A percentile compares a stretch with the other conserved stretches of the same genome.
Evolutionary conservation across 2,797 vertebrate species (phyloP).

Genomic region (Gallinago solitaria): DNA sequence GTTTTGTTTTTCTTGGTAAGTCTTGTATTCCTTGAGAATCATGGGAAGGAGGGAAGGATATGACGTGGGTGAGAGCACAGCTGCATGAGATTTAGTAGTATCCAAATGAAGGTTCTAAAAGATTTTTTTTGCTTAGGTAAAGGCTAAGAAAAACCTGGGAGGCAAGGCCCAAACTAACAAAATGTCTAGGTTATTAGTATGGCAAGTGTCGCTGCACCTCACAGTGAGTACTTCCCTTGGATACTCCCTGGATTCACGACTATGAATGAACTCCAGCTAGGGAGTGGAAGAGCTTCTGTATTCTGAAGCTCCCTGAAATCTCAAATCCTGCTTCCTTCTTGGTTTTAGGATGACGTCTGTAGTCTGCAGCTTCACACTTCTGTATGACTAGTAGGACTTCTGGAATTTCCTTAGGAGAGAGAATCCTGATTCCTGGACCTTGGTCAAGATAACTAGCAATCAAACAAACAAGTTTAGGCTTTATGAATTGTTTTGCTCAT

Average conservation of each 20-base stretch:
- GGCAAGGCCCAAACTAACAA: neutral
- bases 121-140: neutral
- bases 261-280: neutral
- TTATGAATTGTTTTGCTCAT: neutral
- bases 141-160: neutral
- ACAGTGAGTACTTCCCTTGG: neutral
- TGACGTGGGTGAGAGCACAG: neutral
- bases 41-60: neutral
- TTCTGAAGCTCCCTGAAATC: neutral
- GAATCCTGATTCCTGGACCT: neutral
- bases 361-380: neutral
- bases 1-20: neutral
- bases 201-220: neutral
- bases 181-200: neutral
- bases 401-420: neutral
- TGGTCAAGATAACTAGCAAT: neutral
- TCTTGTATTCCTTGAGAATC: neutral
- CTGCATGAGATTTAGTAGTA: neutral
- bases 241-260: neutral
- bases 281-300: neutral
- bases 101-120: neutral
- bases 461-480: neutral
- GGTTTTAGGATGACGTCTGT: neutral
- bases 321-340: neutral
- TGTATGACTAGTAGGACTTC: neutral